Percentiles rank a stretch among this genome's conserved stretches.
Evolutionary conservation across 2,113 vertebrate species (phyloP).

Genomic region (Laticauda colubrina): DNA sequence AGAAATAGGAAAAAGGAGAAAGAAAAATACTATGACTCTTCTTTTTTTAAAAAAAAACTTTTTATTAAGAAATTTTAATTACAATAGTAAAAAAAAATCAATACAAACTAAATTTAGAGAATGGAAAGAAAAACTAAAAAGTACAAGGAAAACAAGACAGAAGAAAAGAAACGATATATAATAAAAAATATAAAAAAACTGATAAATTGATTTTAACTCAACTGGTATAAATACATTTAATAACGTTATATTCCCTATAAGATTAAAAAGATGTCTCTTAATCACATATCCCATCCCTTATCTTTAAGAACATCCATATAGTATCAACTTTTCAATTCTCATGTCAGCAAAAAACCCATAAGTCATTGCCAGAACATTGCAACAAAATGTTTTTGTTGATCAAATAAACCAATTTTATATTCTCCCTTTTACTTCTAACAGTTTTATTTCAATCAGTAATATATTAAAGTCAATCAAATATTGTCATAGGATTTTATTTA

Average conservation of each 20-base stretch:
- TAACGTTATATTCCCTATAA: not conserved
- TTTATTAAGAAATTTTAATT: not conserved
- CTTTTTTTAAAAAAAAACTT: not conserved
- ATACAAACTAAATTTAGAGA: not conserved
- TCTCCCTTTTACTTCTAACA: not conserved
- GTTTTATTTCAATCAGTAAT: not conserved
- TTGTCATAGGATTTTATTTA: not conserved
- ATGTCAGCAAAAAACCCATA: not conserved
- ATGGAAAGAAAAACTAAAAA: not conserved
- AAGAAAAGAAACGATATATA: not conserved
- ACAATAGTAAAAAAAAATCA: not conserved
- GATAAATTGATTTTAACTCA: not conserved
- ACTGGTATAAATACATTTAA: not conserved
- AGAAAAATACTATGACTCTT: not conserved
- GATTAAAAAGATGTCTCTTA: not conserved
- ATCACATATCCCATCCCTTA: not conserved
- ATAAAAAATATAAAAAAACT: not conserved
- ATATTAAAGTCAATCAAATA: not conserved
- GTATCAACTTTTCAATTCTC: not conserved
- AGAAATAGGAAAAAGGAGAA: not conserved
- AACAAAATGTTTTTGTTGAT: not conserved
- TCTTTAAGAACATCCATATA: not conserved
- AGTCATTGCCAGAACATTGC: not conserved
- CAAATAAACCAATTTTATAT: not conserved
- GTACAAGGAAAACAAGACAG: not conserved